Percentiles rank a stretch among this genome's conserved stretches.
Evolutionary conservation across 2,113 vertebrate genomes (phyloP).

Genomic region (Gymnobelideus leadbeateri): DNA sequence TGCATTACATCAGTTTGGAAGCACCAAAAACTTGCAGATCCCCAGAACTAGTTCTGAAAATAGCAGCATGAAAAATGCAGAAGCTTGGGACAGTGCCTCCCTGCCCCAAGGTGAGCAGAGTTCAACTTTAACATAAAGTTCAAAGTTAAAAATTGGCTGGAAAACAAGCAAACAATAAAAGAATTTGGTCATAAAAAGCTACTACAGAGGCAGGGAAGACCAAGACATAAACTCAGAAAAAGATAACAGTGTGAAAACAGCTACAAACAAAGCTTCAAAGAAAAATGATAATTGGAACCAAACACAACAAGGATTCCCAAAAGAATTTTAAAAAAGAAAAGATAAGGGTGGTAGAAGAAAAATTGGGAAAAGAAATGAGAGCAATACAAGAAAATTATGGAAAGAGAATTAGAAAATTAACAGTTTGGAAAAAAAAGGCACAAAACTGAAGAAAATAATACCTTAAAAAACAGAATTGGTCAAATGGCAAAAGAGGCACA

Average conservation of each 20-base stretch:
- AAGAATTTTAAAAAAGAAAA: background rate
- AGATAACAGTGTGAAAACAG: background rate
- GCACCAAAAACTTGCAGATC: background rate
- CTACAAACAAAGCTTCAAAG: background rate
- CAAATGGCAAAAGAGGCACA: too few species aligned
- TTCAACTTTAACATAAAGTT: background rate
- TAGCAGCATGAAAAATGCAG: background rate
- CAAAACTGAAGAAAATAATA: too few species aligned
- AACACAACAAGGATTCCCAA: background rate
- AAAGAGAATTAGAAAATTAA: background rate
- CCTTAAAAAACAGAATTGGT: too few species aligned
- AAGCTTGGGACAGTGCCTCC: too few species aligned
- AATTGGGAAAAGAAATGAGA: background rate
- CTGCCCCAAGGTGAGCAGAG: too few species aligned
- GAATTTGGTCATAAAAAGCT: background rate
- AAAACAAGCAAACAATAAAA: background rate
- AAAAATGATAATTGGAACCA: background rate
- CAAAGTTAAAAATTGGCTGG: background rate
- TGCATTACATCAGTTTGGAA: background rate
- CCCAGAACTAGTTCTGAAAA: background rate
- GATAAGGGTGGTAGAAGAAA: background rate
- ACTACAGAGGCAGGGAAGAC: background rate
- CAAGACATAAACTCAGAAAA: background rate
- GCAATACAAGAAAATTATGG: background rate
- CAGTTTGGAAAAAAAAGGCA: background rate